Evolutionary conservation across 2,888 invertebrate species (phyloP), one percentile per base, ranked within the genome.

Genomic region (Leptopterna dolabrata): DNA sequence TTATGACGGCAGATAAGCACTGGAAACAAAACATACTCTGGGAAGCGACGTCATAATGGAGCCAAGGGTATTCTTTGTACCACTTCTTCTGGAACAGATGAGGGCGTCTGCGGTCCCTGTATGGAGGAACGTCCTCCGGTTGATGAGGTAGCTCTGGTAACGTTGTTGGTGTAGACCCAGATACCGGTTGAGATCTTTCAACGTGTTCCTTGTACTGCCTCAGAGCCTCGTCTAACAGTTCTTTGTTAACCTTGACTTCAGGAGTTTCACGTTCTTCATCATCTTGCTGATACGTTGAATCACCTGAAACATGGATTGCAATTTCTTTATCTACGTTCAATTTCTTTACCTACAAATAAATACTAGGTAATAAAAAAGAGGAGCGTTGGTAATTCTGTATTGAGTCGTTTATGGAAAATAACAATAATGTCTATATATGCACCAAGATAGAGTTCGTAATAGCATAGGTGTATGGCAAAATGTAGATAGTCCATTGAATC

Each of bases 61-160:
- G 80, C 87, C 87, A 87, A 9, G 87, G 87, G 80, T 87, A 87
- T 27, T 80, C 70, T 43, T 80, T 87, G 80, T 76, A 87, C 87
- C 87, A 87, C 80, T 78, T 78, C 16, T 36, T 63, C n/a, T 87
- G 87, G 29, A 87, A 87, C 1, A 87, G 41, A 87, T 87, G 87
- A 30, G 36, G 70, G 14, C 87, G 27, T 27, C 87, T 16, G 1
- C 87, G 78, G 70, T 87, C 87, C 16, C 70, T 55, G 87, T 80
- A 87, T 3, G 87, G 87, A 19, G 87, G 87, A 4, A 87, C 87
- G 63, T 63, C 70, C 30, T 80, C 87, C 14, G 87, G 87, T 9
- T 87, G 87, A 45, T 87, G 24, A 0, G 87, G 87, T 0, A 80
- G 41, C 14, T 78, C 78, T 7, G 87, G 87, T 11, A 87, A 43